These are phyloP conservation scores for Pseudomugil tenellus DNA, from an alignment of 2,797 vertebrate species.

Conservation along the genomic window DNA sequence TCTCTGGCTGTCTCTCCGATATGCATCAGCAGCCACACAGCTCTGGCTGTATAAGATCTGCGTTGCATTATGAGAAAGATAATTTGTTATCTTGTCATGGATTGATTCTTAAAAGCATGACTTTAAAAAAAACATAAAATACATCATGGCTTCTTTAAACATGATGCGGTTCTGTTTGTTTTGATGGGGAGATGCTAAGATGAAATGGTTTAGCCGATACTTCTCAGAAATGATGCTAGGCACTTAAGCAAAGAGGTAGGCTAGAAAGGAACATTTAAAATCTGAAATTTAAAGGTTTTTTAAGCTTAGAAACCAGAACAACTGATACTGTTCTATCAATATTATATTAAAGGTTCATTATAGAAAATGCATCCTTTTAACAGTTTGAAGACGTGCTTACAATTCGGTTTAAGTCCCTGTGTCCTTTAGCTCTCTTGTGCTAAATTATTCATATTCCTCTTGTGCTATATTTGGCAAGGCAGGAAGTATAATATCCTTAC, in stretches of 20 bases:
- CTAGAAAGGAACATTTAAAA: slow-evolving; percentile 60
- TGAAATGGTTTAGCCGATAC: slow-evolving; percentile 45
- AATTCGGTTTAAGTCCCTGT: slow-evolving; percentile 58
- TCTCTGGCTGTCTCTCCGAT: slow-evolving; percentile 70
- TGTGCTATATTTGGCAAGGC: slow-evolving; percentile 75
- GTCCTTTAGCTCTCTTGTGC: slow-evolving; percentile 68
- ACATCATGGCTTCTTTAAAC: background rate
- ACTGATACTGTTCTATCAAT: slow-evolving; percentile 21
- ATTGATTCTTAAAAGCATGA: slow-evolving; percentile 9
- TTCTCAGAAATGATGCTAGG: slow-evolving; percentile 61
- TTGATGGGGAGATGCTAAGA: slow-evolving; percentile 31
- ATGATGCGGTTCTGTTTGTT: slow-evolving; percentile 15
- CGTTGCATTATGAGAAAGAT: slow-evolving; percentile 32
- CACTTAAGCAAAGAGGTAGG: slow-evolving; percentile 83
- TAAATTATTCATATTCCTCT: slow-evolving; percentile 79
- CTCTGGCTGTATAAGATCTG: slow-evolving; percentile 27
- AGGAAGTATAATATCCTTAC: slow-evolving; percentile 67
- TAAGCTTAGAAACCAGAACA: slow-evolving; percentile 32
- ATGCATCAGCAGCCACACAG: slow-evolving; percentile 56
- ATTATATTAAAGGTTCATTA: slow-evolving; percentile 9
- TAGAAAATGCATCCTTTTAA: slow-evolving; percentile 36
- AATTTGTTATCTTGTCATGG: slow-evolving; percentile 1
- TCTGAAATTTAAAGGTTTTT: slow-evolving; percentile 42
- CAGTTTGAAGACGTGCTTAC: slow-evolving; percentile 42
- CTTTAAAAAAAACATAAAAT: background rate